Evolutionary conservation across 2,888 invertebrate species (phyloP).

Genomic region (Rugalucina vietnamica): DNA sequence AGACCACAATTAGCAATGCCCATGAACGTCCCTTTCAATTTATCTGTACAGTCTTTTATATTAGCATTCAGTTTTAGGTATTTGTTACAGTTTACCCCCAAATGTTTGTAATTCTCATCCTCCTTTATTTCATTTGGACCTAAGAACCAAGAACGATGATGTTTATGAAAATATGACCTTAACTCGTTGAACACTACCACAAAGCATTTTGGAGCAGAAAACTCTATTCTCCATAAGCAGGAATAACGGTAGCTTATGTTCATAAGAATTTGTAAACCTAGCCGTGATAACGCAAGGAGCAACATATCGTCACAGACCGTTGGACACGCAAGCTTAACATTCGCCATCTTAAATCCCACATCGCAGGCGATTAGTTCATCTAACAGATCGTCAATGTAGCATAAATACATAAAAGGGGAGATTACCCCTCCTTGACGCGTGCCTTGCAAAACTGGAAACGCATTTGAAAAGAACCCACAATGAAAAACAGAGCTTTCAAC

Average conservation of each 20-base stretch:
- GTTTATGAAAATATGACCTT: neutral
- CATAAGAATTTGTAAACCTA: neutral
- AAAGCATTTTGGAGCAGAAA: neutral
- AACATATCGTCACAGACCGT: slow-evolving; percentile 34
- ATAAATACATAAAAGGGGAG: slow-evolving; percentile 13
- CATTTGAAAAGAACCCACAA: neutral
- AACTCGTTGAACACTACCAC: slow-evolving; percentile 8
- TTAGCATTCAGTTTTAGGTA: neutral
- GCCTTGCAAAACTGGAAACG: slow-evolving; percentile 15
- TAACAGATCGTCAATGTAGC: slow-evolving; percentile 19
- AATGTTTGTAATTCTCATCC: neutral
- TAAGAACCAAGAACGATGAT: neutral
- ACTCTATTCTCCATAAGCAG: neutral
- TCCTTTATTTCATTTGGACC: neutral
- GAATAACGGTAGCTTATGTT: slow-evolving; percentile 9
- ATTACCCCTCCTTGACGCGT: slow-evolving; percentile 23
- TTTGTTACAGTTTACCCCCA: slow-evolving; percentile 1
- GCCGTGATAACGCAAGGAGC: neutral
- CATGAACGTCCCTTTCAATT: neutral
- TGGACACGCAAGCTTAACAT: neutral
- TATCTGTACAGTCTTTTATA: neutral
- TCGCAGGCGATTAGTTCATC: neutral
- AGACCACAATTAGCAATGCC: neutral
- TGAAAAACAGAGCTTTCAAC: neutral
- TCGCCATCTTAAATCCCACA: slow-evolving; percentile 13